phyloP scores from a whole-genome alignment of 2,797 vertebrate genomes.

The Myotis findleyi region DNA sequence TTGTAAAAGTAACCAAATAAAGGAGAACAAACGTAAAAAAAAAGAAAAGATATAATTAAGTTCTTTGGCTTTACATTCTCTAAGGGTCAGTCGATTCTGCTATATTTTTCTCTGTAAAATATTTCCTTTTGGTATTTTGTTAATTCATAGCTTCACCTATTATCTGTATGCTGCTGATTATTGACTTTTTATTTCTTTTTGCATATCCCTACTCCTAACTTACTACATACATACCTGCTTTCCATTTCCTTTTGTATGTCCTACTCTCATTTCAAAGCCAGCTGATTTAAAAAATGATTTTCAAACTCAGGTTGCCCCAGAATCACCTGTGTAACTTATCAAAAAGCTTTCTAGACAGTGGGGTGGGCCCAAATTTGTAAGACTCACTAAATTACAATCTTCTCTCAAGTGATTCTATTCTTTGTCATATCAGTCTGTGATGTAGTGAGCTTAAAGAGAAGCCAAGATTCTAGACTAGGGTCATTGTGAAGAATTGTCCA shows the following conservation, averaged over 20 bases:
- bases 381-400: neutral
- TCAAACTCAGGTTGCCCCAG: neutral
- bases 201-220: neutral
- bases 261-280: constrained; percentile 5
- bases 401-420: neutral
- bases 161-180: neutral
- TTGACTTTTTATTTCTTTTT: constrained; percentile 31
- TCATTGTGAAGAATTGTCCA: neutral
- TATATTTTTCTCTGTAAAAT: neutral
- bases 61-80: constrained; percentile 28
- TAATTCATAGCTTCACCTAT: neutral
- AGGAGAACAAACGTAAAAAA: too few relatives aligned
- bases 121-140: neutral
- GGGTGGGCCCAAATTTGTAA: neutral
- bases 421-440: neutral
- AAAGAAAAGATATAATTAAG: neutral
- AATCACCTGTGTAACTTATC: constrained; percentile 33
- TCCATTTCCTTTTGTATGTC: constrained; percentile 43
- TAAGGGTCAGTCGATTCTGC: neutral
- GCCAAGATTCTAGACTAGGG: neutral
- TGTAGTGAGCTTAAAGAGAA: neutral
- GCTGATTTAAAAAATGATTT: neutral
- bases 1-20: too few relatives aligned
- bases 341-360: neutral
- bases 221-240: neutral